Conservation (phyloP, 2,797 vertebrate genomes). For the Austrolebias charrua region DNA sequence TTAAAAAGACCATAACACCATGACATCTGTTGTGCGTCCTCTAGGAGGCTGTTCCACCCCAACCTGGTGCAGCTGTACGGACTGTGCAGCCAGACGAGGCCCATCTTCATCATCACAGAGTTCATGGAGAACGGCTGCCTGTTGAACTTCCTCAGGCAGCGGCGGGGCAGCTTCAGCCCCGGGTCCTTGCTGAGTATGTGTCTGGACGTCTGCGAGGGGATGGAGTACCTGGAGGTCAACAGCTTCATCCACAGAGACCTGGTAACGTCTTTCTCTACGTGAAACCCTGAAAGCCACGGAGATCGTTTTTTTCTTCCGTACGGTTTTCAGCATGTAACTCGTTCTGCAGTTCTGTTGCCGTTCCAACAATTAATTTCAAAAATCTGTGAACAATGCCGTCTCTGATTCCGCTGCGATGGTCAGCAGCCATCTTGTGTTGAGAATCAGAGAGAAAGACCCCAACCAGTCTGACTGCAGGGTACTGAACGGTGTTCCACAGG, state of each 20-base stretch:
- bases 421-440: too few relatives aligned
- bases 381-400: too few relatives aligned
- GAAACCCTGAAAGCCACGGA: too few relatives aligned
- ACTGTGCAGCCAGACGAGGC: conserved; percentile 78
- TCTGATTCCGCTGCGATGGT: too few relatives aligned
- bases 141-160: conserved; percentile 75
- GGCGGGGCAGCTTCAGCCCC: conserved; percentile 51
- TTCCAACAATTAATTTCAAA: too few relatives aligned
- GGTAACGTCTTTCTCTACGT: conserved; percentile 68
- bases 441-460: too few relatives aligned
- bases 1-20: not conserved
- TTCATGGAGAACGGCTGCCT: conserved; percentile 89
- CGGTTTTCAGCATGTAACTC: too few relatives aligned
- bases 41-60: conserved; percentile 84
- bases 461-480: too few relatives aligned
- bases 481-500: too few relatives aligned
- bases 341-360: too few relatives aligned
- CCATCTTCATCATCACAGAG: conserved; percentile 85
- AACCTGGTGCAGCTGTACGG: conserved; percentile 90
- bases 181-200: conserved; percentile 74
- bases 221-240: conserved; percentile 86
- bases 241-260: conserved; percentile 88
- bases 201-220: conserved; percentile 86
- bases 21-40: not conserved
- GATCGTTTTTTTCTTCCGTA: too few relatives aligned